These are phyloP conservation scores for Ormyrus labotus DNA, from an alignment of 2,888 invertebrate species.

Conservation along the genomic window DNA sequence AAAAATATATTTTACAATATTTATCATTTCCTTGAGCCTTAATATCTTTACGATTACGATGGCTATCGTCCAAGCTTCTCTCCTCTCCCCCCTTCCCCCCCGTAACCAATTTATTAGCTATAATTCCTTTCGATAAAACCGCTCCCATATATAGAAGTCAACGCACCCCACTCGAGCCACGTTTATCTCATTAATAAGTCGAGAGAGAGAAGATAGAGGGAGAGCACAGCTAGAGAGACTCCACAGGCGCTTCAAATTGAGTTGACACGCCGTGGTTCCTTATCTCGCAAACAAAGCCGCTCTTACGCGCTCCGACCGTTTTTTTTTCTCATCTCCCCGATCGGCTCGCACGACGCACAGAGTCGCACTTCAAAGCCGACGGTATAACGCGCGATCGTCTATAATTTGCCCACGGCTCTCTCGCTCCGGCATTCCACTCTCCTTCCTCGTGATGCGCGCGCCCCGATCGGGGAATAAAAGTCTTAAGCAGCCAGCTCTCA, in stretches of 20 bases:
- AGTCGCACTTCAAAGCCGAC: background rate
- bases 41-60: too few species aligned
- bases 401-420: constrained; percentile 5
- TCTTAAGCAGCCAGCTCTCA: constrained; percentile 5
- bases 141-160: too few species aligned
- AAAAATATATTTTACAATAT: too few species aligned
- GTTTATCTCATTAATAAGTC: background rate
- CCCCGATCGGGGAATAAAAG: constrained; percentile 15
- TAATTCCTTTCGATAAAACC: too few species aligned
- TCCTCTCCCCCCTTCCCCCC: too few species aligned
- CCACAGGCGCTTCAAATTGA: constrained; percentile 3
- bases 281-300: background rate
- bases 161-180: too few species aligned
- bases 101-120: too few species aligned
- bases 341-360: background rate
- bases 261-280: background rate
- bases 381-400: background rate
- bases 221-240: background rate
- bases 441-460: constrained; percentile 9
- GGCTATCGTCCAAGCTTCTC: too few species aligned
- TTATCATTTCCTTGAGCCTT: too few species aligned
- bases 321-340: background rate
- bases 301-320: background rate
- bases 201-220: background rate
- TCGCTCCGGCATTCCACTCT: constrained; percentile 10